Evolutionary conservation across 2,888 invertebrate species (phyloP), one percentile per base, ranked within the genome.

Genomic region (Panzeria rudis): DNA sequence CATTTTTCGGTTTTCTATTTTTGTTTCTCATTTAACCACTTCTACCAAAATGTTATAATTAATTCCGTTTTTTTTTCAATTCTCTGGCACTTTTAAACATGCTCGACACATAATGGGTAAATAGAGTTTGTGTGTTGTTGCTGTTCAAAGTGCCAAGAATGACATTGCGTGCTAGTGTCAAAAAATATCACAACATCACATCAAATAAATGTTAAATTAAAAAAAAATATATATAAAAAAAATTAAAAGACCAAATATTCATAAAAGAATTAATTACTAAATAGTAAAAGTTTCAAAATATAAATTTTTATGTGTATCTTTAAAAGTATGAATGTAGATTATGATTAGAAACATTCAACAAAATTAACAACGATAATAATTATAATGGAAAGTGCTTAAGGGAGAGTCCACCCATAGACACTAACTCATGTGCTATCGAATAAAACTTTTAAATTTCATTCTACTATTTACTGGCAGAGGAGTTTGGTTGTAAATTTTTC

Each of bases 111-210:
- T 2, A 75, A 72, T 29, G 84, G 73, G 69, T 76, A 71, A 20
- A 32, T n/a, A 52, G 29, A 78, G 79, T 88, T 86, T 86, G 86
- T 89, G 89, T 88, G 88, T 89, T 68, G 73, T 54, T 69, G 32
- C 6, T 61, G 23, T 71, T 71, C 75, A 66, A 82, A 84, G 72
- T 86, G 73, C 75, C 81, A 78, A 78, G 80, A 88, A 84, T 84
- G 86, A 86, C 88, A 88, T 90, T 88, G 91, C 89, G 92, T 92
- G 92, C 90, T 91, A 91, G 91, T 92, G 92, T 92, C 92, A 92
- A 91, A 89, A 91, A 90, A 91, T 92, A 92, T 92, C 92, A 92
- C 92, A 92, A 92, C 91, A 92, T 91, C 91, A 92, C 91, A 92
- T 92, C 92, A 92, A 92, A 92, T 91, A 92, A 91, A 91, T 90